Base-by-base conservation (phyloP, 2,113 vertebrate genomes). In the Perca fluviatilis region DNA sequence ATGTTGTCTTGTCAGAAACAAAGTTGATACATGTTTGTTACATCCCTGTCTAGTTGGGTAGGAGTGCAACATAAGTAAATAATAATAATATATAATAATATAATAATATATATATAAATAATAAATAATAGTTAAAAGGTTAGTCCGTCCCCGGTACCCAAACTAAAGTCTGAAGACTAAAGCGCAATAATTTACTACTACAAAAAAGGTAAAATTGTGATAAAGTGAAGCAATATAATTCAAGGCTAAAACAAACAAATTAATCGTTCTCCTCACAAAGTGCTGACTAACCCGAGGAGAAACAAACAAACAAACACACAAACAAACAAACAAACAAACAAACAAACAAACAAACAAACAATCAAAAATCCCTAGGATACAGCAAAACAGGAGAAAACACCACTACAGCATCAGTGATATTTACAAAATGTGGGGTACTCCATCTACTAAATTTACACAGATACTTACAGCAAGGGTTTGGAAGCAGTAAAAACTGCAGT, bases 341-440 rank as follows among this genome's bases (percentile, higher is more conserved):
- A n/a, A 63, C 3, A 63, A 50, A n/a, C n/a, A 58, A 49, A 66
- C 51, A 57, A 30, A 33, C 27, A 62, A n/a, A 63, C 3, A 63
- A 50, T n/a, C n/a, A 67, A 30, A 57, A 4, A 19, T 15, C 49
- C 27, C 5, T 3, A 18, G 27, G 58, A 36, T n/a, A 25, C 21
- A 49, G 18, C 18, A 66, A 7, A 57, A 56, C 61, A 54, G 19
- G 61, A 64, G 33, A 19, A 57, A 33, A 73, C 33, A 1, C 54
- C 23, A 30, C 47, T 36, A 36, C 27, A 74, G 25, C 56, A 14
- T 74, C 43, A n/a, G 21, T 61, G 57, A 57, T n/a, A 33, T 74
- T 73, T 61, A 50, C 25, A 74, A 10, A 47, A 63, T 50, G 19
- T 23, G 9, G 2, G 7, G 13, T 50, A 60, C 65, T 67, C 65